Conservation (phyloP, 2,113 vertebrate species). For the Toxostoma redivivum region DNA sequence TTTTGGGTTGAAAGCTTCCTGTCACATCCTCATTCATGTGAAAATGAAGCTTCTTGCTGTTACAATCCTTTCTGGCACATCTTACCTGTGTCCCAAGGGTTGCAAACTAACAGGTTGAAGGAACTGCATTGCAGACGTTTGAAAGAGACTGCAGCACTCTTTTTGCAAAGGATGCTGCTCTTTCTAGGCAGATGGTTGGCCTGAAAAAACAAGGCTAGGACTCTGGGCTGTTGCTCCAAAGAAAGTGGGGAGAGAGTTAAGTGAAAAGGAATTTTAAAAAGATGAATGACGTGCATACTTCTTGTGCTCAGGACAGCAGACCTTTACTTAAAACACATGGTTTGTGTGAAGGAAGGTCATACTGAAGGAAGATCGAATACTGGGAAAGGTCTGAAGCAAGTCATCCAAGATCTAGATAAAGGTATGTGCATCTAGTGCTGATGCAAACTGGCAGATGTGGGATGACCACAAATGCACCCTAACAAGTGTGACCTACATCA, state of each 20-base stretch:
- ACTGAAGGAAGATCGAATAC: background rate
- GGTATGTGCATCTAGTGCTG: rapidly evolving
- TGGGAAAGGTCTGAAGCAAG: background rate
- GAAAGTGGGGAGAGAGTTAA: background rate
- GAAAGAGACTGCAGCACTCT: background rate
- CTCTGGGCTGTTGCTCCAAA: background rate
- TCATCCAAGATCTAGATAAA: background rate
- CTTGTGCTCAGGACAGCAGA: background rate
- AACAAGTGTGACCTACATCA: background rate
- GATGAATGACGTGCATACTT: background rate
- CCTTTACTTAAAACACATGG: background rate
- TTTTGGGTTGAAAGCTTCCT: slow-evolving; percentile 29
- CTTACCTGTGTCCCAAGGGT: background rate
- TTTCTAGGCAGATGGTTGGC: background rate
- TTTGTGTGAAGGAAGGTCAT: background rate
- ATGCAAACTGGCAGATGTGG: background rate
- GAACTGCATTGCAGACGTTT: background rate
- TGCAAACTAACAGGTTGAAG: background rate
- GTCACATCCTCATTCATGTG: background rate
- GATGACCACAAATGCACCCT: background rate
- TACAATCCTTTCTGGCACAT: background rate
- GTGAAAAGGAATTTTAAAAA: background rate
- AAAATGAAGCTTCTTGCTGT: slow-evolving; percentile 20
- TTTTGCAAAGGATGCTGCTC: background rate
- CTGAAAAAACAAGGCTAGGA: background rate